Evolutionary conservation across 2,113 vertebrate species (phyloP).

Genomic region (Canis aureus): DNA sequence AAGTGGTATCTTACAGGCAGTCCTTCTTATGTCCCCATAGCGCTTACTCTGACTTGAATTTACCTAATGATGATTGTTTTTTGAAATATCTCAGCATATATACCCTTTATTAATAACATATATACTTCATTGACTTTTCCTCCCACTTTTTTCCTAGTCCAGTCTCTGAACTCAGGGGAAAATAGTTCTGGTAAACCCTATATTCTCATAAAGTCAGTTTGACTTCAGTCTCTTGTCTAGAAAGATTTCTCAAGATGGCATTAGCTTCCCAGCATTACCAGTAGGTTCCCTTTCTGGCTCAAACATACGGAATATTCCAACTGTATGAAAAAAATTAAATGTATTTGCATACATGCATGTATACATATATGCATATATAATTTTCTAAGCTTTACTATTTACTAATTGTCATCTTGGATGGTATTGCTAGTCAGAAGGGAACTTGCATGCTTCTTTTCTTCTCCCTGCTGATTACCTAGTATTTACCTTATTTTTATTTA

Average conservation of each 20-base stretch:
- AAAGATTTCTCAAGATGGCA: not conserved
- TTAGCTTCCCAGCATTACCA: not conserved
- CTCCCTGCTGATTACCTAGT: not conserved
- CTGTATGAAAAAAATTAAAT: not conserved
- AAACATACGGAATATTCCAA: not conserved
- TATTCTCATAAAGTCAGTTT: not conserved
- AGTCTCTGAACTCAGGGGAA: not conserved
- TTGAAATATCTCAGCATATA: not conserved
- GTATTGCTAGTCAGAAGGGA: not conserved
- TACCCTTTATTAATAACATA: not conserved
- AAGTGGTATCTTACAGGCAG: not conserved
- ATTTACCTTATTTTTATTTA: not conserved
- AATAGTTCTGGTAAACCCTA: not conserved
- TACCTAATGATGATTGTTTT: not conserved
- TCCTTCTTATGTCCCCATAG: not conserved
- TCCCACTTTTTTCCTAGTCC: not conserved
- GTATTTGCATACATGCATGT: not conserved
- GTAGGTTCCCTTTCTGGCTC: not conserved
- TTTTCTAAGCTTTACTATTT: not conserved
- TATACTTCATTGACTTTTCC: not conserved
- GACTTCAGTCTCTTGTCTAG: not conserved
- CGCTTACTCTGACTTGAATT: not conserved
- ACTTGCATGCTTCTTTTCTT: not conserved
- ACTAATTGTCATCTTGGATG: not conserved
- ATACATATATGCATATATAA: not conserved